Evolutionary conservation across 2,797 vertebrate species (phyloP).

Genomic region (Eremophila alpestris): DNA sequence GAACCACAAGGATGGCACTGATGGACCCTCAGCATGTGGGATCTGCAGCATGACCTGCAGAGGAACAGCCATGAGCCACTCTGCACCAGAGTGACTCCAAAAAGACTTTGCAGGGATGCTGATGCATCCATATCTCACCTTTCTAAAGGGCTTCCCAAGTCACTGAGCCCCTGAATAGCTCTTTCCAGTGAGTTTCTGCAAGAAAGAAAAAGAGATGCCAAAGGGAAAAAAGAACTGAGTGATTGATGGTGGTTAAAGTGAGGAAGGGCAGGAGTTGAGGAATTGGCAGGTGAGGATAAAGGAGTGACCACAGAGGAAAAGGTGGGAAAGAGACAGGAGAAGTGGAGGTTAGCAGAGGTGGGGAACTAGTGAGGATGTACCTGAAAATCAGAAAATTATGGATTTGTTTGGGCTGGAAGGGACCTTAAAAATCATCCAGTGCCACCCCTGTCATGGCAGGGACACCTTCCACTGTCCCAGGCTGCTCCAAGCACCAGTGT

Average conservation of each 20-base stretch:
- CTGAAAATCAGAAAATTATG: neutral
- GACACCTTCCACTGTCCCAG: neutral
- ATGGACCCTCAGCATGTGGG: neutral
- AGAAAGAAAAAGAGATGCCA: neutral
- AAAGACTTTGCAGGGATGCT: neutral
- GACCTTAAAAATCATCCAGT: rapidly evolving
- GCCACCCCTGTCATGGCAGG: neutral
- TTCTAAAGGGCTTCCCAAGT: neutral
- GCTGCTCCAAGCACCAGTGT: neutral
- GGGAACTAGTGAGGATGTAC: too few relatives aligned
- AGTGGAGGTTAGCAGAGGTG: neutral
- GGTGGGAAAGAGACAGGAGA: neutral
- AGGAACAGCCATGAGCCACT: rapidly evolving
- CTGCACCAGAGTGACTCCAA: neutral
- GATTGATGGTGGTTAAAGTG: neutral
- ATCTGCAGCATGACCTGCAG: neutral
- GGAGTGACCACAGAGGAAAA: neutral
- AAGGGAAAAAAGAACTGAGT: neutral
- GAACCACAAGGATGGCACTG: neutral
- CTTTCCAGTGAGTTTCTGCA: neutral
- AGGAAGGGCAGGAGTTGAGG: neutral
- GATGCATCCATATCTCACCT: neutral
- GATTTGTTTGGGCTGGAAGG: neutral
- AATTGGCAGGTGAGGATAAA: neutral
- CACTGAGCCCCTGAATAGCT: neutral